Percentiles rank a stretch among this genome's conserved stretches.
phyloP scores from a whole-genome alignment of 2,113 vertebrate species.

The Polyodon spathula region DNA sequence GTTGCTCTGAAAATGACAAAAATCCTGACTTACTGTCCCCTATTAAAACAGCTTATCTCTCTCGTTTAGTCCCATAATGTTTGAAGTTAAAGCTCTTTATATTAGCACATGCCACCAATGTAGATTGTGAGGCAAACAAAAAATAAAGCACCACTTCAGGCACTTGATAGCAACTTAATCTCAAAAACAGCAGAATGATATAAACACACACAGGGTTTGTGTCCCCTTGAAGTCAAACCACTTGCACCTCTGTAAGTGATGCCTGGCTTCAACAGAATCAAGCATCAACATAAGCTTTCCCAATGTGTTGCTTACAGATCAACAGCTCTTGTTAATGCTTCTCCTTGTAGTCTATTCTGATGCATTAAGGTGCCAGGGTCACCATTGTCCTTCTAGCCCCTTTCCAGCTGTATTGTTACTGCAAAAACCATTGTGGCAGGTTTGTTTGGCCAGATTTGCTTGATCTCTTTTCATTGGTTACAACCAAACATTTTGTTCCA shows the following conservation, averaged over 20 bases:
- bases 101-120: slow-evolving; percentile 96
- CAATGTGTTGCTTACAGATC: slow-evolving; percentile 64
- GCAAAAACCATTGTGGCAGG: slow-evolving; percentile 40
- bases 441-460: slow-evolving; percentile 14
- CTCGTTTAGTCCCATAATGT: slow-evolving; percentile 77
- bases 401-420: slow-evolving; percentile 60
- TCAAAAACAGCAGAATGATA: slow-evolving; percentile 93
- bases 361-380: slow-evolving; percentile 60
- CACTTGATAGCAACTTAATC: slow-evolving; percentile 99
- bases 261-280: slow-evolving; percentile 66
- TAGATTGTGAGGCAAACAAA: slow-evolving; percentile 93
- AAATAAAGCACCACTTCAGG: slow-evolving; percentile 97
- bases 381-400: slow-evolving; percentile 58
- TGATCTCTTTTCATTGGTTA: slow-evolving; percentile 74
- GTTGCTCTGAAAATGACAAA: slow-evolving; percentile 78
- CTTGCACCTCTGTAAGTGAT: slow-evolving; percentile 71
- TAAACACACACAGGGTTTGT: slow-evolving; percentile 76
- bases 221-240: slow-evolving; percentile 71
- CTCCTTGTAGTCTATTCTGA: slow-evolving; percentile 67
- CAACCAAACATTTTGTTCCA: slow-evolving; percentile 99
- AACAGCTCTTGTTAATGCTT: slow-evolving; percentile 63
- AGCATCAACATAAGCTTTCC: slow-evolving; percentile 66
- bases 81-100: slow-evolving; percentile 98
- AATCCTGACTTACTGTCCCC: slow-evolving; percentile 65
- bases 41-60: slow-evolving; percentile 65